Evolutionary conservation across 2,113 vertebrate genomes (phyloP).

Genomic region (Ameiurus melas): DNA sequence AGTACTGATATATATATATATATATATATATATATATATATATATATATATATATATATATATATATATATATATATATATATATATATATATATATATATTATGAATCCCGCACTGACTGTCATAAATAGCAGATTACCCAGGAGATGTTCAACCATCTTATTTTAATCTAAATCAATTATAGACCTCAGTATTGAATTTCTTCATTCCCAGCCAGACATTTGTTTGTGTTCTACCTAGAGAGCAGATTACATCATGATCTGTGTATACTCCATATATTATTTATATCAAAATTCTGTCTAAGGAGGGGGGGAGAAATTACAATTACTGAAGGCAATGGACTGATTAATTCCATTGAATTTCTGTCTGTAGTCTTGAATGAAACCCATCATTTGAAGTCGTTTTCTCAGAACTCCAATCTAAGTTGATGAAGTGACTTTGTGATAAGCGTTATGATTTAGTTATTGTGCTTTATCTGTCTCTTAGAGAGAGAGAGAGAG

Average conservation of each 20-base stretch:
- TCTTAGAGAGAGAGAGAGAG: neutral
- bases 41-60: neutral
- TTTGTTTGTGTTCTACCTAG: slow-evolving; percentile 53
- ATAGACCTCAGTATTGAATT: slow-evolving; percentile 46
- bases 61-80: no score
- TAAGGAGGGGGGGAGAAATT: slow-evolving; percentile 4
- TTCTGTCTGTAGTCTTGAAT: slow-evolving; percentile 32
- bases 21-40: neutral
- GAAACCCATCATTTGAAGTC: slow-evolving; percentile 50
- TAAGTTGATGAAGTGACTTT: slow-evolving; percentile 46
- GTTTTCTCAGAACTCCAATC: slow-evolving; percentile 49
- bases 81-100: neutral
- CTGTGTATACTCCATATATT: slow-evolving; percentile 57
- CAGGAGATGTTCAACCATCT: slow-evolving; percentile 44
- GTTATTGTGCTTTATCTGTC: slow-evolving; percentile 18
- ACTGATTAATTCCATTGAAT: slow-evolving; percentile 60
- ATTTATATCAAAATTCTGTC: slow-evolving; percentile 54
- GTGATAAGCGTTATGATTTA: slow-evolving; percentile 35
- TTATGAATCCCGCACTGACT: slow-evolving; percentile 27
- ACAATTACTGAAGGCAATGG: slow-evolving; percentile 56
- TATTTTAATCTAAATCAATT: slow-evolving; percentile 59
- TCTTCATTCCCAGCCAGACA: slow-evolving; percentile 18
- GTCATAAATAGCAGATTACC: slow-evolving; percentile 49
- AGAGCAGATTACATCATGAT: slow-evolving; percentile 53
- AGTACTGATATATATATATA: neutral